Evolutionary conservation across 2,113 vertebrate species (phyloP), one percentile per base, ranked within the genome.

Genomic region (Dicentrarchus labrax): DNA sequence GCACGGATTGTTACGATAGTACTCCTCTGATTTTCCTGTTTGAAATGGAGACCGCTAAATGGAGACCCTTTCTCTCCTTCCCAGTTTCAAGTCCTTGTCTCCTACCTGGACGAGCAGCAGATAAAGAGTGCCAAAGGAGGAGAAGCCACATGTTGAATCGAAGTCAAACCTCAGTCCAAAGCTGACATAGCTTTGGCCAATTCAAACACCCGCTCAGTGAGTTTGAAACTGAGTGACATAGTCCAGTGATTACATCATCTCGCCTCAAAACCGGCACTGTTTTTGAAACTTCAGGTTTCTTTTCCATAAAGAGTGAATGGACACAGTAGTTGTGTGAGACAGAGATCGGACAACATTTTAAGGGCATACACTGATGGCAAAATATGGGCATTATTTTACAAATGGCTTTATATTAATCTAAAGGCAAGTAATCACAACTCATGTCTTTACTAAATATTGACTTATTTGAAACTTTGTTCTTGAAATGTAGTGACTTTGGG

Each of bases 141-240:
- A 86, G 83, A 80, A 80, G 80, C 80, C 85, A 83, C 82, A 78
- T 83, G 78, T 86, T 87, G 79, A 73, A 81, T 75, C 16, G 45
- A 84, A 81, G 86, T 84, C 61, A 76, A 83, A 64, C 79, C 51
- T 69, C 73, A 12, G 24, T 85, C 88, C 87, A 89, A 86, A 87
- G 77, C 82, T 83, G 84, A 87, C 86, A 82, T 80, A 56, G 77
- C 75, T 57, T 64, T 24, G 38, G 82, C 87, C 90, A 89, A 89
- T 43, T 82, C 84, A 88, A 89, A 90, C 88, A 91, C 62, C 70
- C 78, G 88, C 74, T 85, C 60, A 8, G 70, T 78, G 72, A 84
- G 71, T 86, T 82, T 80, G 43, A 87, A 75, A 61, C 82, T 68
- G 64, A 75, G 66, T 64, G 73, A 76, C 82, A 82, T 84, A 75